Evolutionary conservation across 1,140 invertebrate genomes (phyloP), one percentile per base, ranked within the genome.

Genomic region (Eueides isabella): DNA sequence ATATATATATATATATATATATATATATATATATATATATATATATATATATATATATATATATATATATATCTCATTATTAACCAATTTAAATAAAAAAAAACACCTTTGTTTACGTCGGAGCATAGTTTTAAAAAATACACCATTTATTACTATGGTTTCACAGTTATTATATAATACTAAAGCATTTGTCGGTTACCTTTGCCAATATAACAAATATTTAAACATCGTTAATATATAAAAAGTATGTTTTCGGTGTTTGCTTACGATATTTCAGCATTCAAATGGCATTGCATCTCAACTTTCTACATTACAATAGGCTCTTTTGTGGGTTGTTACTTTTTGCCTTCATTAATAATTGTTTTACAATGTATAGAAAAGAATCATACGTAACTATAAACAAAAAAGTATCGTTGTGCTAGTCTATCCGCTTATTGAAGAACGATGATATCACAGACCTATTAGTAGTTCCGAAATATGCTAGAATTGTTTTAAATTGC

Each of bases 251-350:
- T 3, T 4, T 55, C n/a, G 48, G 48, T 26, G 23, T 55, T 55
- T 26, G 11, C 41, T 19, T 23, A 48, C 11, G 26, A 26, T 26
- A 55, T 26, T 55, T 11, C 19, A 55, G 19, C 11, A 5, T 55
- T 55, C 12, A 26, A 55, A 55, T 55, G 9, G 23, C n/a, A n/a
- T 26, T 55, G 23, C 48, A 2, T 12, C 9, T 55, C 26, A 55
- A 26, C 48, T 55, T 55, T 55, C 48, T 55, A 55, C 26, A 48
- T 48, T 48, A 55, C 48, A 55, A 55, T 55, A 55, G 5, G 19
- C 2, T 26, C 48, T 55, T 23, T 55, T 23, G 48, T 26, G 19
- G 19, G 48, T 55, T 55, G 48, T 12, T 23, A 55, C n/a, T 26
- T 55, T 55, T 23, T 23, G 6, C 0, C 41, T 4, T 26, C 48